Evolutionary conservation across 2,888 invertebrate species (phyloP).

Genomic region (Rhopalosiphum nymphaeae): DNA sequence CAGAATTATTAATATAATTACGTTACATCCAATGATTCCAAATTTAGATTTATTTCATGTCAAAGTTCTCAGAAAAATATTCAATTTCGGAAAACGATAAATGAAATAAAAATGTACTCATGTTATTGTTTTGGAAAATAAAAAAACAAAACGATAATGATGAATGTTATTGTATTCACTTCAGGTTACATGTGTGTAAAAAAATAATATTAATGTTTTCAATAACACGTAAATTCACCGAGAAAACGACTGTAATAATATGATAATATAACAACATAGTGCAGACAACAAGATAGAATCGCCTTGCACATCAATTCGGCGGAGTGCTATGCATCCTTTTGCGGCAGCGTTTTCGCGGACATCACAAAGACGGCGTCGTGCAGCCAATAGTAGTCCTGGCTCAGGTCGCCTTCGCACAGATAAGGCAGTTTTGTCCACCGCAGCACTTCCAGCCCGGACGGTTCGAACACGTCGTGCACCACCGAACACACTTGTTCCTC

Average conservation of each 20-base stretch:
- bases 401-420: conserved; percentile 95
- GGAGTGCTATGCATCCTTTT: neutral
- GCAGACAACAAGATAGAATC: neutral
- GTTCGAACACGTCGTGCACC: conserved; percentile 75
- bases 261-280: neutral
- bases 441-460: conserved; percentile 81
- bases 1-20: neutral
- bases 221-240: neutral
- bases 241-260: neutral
- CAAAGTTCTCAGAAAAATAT: neutral
- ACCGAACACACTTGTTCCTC: conserved; percentile 86
- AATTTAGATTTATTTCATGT: neutral
- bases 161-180: neutral
- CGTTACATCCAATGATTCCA: neutral
- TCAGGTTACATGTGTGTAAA: neutral
- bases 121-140: neutral
- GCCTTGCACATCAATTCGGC: neutral
- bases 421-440: conserved; percentile 94
- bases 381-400: conserved; percentile 91
- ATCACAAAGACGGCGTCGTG: conserved; percentile 86
- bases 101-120: neutral
- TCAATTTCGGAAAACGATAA: neutral
- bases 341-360: neutral
- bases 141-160: neutral
- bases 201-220: neutral